phyloP scores from a whole-genome alignment of 2,113 vertebrate species.

The Echinops telfairi region DNA sequence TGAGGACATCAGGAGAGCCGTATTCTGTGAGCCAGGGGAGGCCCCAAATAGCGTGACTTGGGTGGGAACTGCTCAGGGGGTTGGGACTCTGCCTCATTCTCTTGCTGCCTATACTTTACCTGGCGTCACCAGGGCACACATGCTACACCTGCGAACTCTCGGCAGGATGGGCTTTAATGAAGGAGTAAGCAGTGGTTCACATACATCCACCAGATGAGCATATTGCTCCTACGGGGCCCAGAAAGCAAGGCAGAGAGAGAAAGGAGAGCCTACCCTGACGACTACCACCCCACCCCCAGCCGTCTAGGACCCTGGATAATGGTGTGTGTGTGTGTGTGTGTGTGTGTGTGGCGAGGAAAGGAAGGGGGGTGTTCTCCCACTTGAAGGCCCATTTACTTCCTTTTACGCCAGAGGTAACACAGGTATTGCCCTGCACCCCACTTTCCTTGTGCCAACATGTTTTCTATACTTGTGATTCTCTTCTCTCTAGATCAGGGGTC shows the following conservation, averaged over 20 bases:
- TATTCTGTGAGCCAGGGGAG: neutral
- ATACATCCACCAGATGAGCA: rapidly evolving
- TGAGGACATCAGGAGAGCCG: neutral
- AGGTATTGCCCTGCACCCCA: neutral
- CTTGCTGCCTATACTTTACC: neutral
- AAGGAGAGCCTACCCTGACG: neutral
- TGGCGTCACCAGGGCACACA: neutral
- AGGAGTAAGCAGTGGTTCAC: too few relatives aligned
- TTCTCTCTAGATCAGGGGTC: too few relatives aligned
- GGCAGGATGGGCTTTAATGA: neutral
- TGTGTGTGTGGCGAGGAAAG: too few relatives aligned
- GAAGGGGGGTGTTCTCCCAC: neutral
- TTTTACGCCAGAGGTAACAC: neutral
- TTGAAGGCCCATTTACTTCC: neutral
- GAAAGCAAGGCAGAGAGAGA: neutral
- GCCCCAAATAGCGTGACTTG: neutral
- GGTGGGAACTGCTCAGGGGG: neutral
- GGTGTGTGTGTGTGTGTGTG: too few relatives aligned
- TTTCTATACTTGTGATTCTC: neutral
- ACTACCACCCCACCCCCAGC: too few relatives aligned
- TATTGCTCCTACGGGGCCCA: neutral
- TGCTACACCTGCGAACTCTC: neutral
- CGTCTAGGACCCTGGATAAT: too few relatives aligned
- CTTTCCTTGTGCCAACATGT: neutral
- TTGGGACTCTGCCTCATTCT: neutral